Percentiles rank a stretch among this genome's conserved stretches.
Conservation (phyloP, 2,797 vertebrate species). For the Thripadectes ignobilis region DNA sequence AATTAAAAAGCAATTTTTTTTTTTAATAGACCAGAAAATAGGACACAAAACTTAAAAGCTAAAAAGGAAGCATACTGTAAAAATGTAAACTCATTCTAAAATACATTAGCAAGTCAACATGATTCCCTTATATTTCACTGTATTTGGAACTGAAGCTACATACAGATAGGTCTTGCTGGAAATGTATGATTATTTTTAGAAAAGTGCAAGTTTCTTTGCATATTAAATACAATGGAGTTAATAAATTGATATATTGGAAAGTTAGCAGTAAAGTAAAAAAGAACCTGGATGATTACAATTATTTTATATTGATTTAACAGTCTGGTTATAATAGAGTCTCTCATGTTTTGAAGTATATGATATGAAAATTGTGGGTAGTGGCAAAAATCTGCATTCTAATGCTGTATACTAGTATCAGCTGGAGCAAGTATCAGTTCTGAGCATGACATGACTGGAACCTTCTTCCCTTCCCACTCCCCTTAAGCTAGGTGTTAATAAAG, state of each 20-base stretch:
- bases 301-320: neutral
- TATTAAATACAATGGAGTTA: conserved; percentile 10
- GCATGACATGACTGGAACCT: neutral
- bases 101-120: neutral
- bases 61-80: neutral
- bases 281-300: neutral
- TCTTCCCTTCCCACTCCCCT: rapidly evolving
- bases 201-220: conserved; percentile 5
- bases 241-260: neutral
- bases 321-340: neutral
- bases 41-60: neutral
- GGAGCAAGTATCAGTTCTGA: neutral
- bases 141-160: neutral
- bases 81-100: neutral
- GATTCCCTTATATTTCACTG: neutral
- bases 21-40: conserved; percentile 19
- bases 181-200: conserved; percentile 11
- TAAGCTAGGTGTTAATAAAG: neutral
- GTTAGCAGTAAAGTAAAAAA: neutral
- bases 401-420: neutral
- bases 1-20: neutral
- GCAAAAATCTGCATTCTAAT: neutral
- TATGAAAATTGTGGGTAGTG: neutral
- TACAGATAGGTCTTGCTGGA: neutral
- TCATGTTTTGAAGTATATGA: neutral